Base-by-base conservation (phyloP, 2,113 vertebrate species). In the Saccopteryx bilineata region DNA sequence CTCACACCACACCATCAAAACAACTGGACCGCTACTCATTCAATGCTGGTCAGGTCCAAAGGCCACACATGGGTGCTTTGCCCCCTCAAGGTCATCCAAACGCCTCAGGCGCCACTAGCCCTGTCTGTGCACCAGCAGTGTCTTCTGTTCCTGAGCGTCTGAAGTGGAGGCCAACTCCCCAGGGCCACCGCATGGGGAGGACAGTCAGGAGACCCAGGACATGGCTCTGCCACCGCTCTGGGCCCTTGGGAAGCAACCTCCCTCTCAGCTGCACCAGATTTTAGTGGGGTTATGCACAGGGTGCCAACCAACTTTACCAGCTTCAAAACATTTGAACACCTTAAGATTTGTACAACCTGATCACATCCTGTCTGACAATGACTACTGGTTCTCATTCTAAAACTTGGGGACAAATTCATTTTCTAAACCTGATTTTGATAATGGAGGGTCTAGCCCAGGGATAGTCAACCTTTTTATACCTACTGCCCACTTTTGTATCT, bases 81-180 rank as follows among this genome's bases (percentile, higher is more conserved):
- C 39, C 39, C 39, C 39, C 81, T 46, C 54, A 28, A 0, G 11
- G 52, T 11, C 52, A 50, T 9, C 74, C 11, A 9, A 31, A 33
- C 14, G 33, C 13, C 17, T 6, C 78, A 31, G 24, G 26, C 21
- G 31, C 17, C 39, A 2, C 28, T 19, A 21, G 28, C 39, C 65
- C 19, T 0, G 5, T 0, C 33, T 63, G 8, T 0, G 18, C 15
- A 26, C 75, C 11, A 19, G 65, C 11, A 10, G 60, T 2, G 4
- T 15, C 63, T 56, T 50, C 7, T 58, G 84, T n/a, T 10, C 21
- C 23, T 7, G 71, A 89, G n/a, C 31, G 56, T 23, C 14, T 7
- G 28, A 26, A 21, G 5, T 1, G 18, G 69, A 54, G 18, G 5
- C 33, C 26, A 65, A 85, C n/a, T 1, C 26, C 63, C 9, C 26